These are phyloP conservation scores for Monomorium pharaonis DNA, from an alignment of 1,140 invertebrate species.

Conservation along the genomic window DNA sequence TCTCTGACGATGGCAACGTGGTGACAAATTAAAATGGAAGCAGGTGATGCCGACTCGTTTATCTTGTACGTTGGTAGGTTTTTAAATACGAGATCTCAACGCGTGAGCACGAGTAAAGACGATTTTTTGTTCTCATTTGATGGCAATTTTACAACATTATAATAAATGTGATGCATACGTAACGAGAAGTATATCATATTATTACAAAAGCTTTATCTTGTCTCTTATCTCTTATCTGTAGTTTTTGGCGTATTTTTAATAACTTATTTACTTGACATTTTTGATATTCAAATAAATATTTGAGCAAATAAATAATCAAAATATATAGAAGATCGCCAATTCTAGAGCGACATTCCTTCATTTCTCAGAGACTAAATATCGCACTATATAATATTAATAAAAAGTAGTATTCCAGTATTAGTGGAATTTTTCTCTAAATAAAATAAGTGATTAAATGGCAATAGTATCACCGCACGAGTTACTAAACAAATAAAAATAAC, in stretches of 20 bases:
- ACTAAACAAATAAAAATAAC: too few relatives aligned
- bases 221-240: not conserved
- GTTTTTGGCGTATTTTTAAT: not conserved
- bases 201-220: not conserved
- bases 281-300: not conserved
- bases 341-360: too few relatives aligned
- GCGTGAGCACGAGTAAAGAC: slow-evolving; percentile 1
- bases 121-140: slow-evolving; percentile 32
- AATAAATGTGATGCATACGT: slow-evolving; percentile 32
- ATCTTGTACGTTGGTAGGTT: slow-evolving; percentile 70
- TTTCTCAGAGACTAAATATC: too few relatives aligned
- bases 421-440: too few relatives aligned
- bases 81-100: slow-evolving; percentile 27
- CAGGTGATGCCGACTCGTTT: slow-evolving; percentile 72
- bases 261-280: slow-evolving; percentile 13
- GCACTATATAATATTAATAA: too few relatives aligned
- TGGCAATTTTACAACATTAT: slow-evolving; percentile 30
- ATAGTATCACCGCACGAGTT: too few relatives aligned
- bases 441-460: too few relatives aligned
- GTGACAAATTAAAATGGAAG: slow-evolving; percentile 81
- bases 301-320: not conserved
- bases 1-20: slow-evolving; percentile 55
- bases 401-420: too few relatives aligned
- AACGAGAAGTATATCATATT: not conserved
- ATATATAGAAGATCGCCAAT: not conserved